Evolutionary conservation across 2,113 vertebrate genomes (phyloP).

Genomic region (Tinamus guttatus): DNA sequence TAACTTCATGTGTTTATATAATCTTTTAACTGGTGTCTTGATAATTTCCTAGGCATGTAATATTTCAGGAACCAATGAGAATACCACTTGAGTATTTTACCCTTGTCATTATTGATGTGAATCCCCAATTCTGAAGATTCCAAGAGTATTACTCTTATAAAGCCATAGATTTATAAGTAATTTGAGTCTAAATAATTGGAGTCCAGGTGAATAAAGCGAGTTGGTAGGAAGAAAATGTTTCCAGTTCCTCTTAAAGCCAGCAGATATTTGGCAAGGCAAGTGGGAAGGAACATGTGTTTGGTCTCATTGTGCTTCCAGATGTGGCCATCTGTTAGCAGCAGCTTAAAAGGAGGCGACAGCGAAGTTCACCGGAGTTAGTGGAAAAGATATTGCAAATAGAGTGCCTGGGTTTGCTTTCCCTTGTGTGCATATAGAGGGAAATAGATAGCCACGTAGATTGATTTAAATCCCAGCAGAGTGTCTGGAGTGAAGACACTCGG

Average conservation of each 20-base stretch:
- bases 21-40: neutral
- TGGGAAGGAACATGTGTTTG: neutral
- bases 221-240: neutral
- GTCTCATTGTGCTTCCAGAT: neutral
- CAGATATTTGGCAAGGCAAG: neutral
- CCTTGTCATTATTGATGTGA: neutral
- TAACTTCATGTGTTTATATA: neutral
- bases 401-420: neutral
- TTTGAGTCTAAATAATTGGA: neutral
- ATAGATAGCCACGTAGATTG: neutral
- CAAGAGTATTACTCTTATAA: neutral
- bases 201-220: neutral
- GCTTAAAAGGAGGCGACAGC: neutral
- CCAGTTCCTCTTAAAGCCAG: neutral
- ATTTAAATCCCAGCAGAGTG: constrained; percentile 21
- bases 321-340: neutral
- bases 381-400: rapidly evolving
- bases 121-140: neutral
- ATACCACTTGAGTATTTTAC: neutral
- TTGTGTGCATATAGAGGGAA: neutral
- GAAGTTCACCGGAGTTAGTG: neutral
- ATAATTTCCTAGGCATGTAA: neutral
- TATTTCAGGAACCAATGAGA: neutral
- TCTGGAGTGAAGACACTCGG: constrained; percentile 23
- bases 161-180: neutral